These are phyloP conservation scores for Gryllus bimaculatus DNA, from an alignment of 1,140 invertebrate species.

Conservation along the genomic window DNA sequence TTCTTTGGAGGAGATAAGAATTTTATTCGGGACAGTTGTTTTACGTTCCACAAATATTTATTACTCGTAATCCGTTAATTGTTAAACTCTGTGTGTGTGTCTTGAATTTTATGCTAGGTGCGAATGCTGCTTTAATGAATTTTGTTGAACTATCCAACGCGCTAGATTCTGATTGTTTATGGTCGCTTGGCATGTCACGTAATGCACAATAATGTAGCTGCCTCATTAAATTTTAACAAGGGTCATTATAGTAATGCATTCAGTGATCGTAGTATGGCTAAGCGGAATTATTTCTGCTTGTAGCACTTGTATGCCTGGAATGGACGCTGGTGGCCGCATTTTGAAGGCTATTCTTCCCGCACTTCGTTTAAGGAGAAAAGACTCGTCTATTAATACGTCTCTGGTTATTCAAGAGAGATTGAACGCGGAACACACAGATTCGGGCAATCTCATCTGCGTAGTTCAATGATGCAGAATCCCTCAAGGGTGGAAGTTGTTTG, in stretches of 20 bases:
- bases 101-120: background rate
- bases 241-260: constrained; percentile 4
- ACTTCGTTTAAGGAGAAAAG: background rate
- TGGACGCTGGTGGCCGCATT: background rate
- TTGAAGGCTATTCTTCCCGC: background rate
- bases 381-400: background rate
- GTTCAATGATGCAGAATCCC: background rate
- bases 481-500: background rate
- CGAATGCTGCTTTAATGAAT: background rate
- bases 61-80: background rate
- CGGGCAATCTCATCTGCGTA: background rate
- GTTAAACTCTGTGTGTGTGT: background rate
- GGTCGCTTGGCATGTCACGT: background rate
- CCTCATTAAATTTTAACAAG: background rate
- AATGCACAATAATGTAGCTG: background rate
- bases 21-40: background rate
- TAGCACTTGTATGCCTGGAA: background rate
- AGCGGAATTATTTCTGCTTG: background rate
- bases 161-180: background rate
- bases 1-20: background rate
- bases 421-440: background rate
- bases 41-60: background rate
- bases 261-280: background rate
- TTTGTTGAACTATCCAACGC: background rate
- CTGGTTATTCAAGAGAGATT: background rate